Conservation (phyloP, 2,888 invertebrate species). For the Panorpa germanica region DNA sequence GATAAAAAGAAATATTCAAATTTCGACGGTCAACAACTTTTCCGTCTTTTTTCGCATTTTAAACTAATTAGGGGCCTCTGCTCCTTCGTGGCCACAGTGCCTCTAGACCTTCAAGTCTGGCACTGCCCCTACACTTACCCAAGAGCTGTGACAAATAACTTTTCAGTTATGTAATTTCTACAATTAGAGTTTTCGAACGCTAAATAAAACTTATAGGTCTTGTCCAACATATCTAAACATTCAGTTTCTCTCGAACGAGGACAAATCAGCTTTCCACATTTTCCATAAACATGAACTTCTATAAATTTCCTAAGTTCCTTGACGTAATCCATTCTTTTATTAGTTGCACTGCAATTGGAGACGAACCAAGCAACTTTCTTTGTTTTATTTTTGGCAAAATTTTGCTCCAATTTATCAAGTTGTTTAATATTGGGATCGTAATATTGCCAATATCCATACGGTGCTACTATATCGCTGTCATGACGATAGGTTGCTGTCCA, state of each 20-base stretch:
- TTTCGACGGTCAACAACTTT: too few species aligned
- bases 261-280: constrained; percentile 72
- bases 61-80: too few species aligned
- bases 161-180: constrained; percentile 87
- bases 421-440: constrained; percentile 53
- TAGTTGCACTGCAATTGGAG: constrained; percentile 88
- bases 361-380: constrained; percentile 97
- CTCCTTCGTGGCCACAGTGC: too few species aligned
- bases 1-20: too few species aligned
- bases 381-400: constrained; percentile 82
- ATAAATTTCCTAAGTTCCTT: constrained; percentile 71
- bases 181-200: constrained; percentile 97
- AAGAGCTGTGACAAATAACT: constrained; percentile 89
- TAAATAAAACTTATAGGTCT: constrained; percentile 89
- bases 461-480: constrained; percentile 90
- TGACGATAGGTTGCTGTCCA: constrained; percentile 93
- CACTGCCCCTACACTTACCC: too few species aligned
- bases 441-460: constrained; percentile 89
- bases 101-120: too few species aligned
- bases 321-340: constrained; percentile 75
- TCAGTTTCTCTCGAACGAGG: constrained; percentile 60
- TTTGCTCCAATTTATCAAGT: constrained; percentile 42
- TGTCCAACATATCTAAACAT: constrained; percentile 79
- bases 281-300: constrained; percentile 78
- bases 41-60: too few species aligned